A percentile compares a stretch with the other conserved stretches of the same genome.
These are phyloP conservation scores for Drosophila quadrilineata DNA, from an alignment of 1,140 invertebrate species.

Conservation along the genomic window DNA sequence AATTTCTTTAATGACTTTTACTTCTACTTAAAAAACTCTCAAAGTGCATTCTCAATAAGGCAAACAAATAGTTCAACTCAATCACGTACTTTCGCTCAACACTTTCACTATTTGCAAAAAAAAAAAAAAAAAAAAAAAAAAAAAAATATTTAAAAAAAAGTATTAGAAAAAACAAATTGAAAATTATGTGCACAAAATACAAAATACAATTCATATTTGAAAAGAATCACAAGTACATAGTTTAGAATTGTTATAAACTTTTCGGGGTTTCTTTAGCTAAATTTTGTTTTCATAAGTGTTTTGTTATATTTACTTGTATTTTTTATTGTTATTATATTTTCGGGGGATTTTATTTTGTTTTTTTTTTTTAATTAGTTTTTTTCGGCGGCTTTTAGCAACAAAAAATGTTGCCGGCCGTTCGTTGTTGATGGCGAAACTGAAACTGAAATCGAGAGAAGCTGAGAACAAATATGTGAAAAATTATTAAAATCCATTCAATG, in stretches of 20 bases:
- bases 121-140: background rate
- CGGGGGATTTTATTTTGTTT: background rate
- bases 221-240: no score
- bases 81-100: background rate
- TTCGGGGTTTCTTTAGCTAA: no score
- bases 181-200: slow-evolving; percentile 12
- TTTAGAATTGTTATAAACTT: no score
- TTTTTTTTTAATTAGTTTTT: background rate
- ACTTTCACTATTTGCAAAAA: slow-evolving; percentile 22
- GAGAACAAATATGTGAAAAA: slow-evolving; percentile 48
- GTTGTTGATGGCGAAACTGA: slow-evolving; percentile 29
- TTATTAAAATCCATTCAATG: slow-evolving; percentile 55
- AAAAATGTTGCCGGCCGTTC: slow-evolving; percentile 30
- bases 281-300: background rate
- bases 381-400: no score
- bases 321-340: background rate
- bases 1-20: no score
- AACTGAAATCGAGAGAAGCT: slow-evolving; percentile 35
- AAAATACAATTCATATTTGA: slow-evolving; percentile 15
- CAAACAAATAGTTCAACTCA: no score
- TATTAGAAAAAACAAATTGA: no score
- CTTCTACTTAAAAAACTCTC: no score
- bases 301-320: background rate
- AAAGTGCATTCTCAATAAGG: no score
- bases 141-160: background rate